phyloP scores from a whole-genome alignment of 1,140 invertebrate genomes.

The Aphaenogaster rudis region DNA sequence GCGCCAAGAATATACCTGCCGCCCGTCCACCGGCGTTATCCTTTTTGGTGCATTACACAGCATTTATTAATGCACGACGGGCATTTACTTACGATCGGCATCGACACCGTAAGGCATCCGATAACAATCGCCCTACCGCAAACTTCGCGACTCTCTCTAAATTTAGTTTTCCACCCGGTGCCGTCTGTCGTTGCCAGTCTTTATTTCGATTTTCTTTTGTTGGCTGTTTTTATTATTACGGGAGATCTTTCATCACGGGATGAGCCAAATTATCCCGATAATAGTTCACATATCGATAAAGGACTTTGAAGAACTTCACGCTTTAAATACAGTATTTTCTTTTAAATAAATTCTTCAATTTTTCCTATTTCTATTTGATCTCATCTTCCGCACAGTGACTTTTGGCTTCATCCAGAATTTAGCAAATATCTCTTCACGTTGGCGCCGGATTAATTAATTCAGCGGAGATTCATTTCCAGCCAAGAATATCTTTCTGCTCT shows the following conservation, averaged over 20 bases:
- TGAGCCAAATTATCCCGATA: too few relatives aligned
- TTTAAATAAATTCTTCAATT: background rate
- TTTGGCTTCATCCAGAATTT: background rate
- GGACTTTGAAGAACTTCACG: background rate
- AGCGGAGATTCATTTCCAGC: background rate
- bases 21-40: conserved; percentile 23
- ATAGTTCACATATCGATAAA: background rate
- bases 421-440: background rate
- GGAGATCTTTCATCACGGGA: background rate
- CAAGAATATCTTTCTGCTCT: conserved; percentile 14
- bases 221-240: background rate
- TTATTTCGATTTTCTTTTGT: background rate
- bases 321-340: background rate
- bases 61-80: conserved; percentile 59
- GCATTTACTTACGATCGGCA: background rate
- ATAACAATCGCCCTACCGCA: background rate
- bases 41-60: conserved; percentile 50
- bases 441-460: conserved; percentile 38
- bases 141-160: conserved; percentile 4
- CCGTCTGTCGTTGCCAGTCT: background rate
- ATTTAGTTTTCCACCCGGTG: background rate
- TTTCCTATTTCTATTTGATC: too few relatives aligned
- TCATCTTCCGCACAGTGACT: background rate
- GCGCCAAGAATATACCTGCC: conserved; percentile 64
- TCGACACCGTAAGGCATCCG: background rate